A percentile compares a stretch with the other conserved stretches of the same genome.
phyloP scores from a whole-genome alignment of 92 coral and sea anemone species.

The Micromussa lordhowensis region DNA sequence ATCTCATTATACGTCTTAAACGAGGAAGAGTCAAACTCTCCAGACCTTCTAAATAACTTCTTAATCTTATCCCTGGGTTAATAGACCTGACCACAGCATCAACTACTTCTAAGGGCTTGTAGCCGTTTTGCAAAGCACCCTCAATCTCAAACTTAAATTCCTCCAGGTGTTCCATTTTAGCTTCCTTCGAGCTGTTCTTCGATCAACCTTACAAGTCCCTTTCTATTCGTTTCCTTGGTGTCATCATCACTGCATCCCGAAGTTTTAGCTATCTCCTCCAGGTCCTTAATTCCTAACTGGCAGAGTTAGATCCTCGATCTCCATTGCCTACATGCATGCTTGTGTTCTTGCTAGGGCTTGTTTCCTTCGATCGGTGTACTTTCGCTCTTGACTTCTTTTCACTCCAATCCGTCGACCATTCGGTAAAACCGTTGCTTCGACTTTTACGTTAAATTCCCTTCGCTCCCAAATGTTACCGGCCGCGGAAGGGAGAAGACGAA shows the following conservation, averaged over 20 bases:
- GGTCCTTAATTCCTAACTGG: conserved; percentile 25
- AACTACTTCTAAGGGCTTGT: too few relatives aligned
- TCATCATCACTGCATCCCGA: conserved; percentile 18
- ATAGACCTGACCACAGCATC: conserved; percentile 29
- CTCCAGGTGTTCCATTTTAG: neutral
- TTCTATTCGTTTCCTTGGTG: conserved; percentile 1
- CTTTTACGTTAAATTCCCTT: too few relatives aligned
- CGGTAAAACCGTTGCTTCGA: too few relatives aligned
- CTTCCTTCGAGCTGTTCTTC: conserved; percentile 21
- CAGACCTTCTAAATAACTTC: too few relatives aligned
- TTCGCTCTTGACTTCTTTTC: too few relatives aligned
- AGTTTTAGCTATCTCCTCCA: neutral
- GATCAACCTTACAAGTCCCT: conserved; percentile 13
- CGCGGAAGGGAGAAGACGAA: too few relatives aligned
- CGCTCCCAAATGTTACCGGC: too few relatives aligned
- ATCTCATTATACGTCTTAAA: conserved; percentile 34
- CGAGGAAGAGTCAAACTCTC: conserved; percentile 21
- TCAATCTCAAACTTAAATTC: conserved; percentile 12
- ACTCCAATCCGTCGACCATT: too few relatives aligned
- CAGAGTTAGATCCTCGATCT: conserved; percentile 20
- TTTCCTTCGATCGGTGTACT: too few relatives aligned
- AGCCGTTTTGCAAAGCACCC: too few relatives aligned
- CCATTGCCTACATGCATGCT: conserved; percentile 43
- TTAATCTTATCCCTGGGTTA: too few relatives aligned
- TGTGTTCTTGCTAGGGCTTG: neutral